Evolutionary conservation across 2,113 vertebrate genomes (phyloP).

Genomic region (Thamnaconus septentrionalis): DNA sequence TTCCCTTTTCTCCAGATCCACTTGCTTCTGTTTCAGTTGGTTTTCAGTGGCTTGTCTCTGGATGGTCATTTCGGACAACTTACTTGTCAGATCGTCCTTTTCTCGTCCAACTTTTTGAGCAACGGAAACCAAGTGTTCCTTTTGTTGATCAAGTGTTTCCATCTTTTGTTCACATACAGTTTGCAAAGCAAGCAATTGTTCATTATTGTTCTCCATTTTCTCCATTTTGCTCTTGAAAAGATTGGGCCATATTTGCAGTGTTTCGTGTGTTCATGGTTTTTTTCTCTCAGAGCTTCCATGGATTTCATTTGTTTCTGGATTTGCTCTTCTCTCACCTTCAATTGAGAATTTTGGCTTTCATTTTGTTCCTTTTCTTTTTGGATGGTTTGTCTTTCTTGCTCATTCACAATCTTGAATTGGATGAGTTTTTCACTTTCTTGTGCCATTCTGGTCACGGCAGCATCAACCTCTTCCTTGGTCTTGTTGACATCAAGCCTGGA

Average conservation of each 20-base stretch:
- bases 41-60: background rate
- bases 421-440: slow-evolving; percentile 9
- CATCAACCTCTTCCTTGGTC: slow-evolving; percentile 14
- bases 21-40: background rate
- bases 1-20: background rate
- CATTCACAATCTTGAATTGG: background rate
- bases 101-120: background rate
- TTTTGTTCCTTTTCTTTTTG: background rate
- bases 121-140: background rate
- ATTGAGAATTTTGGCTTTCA: background rate
- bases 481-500: slow-evolving; percentile 7
- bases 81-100: background rate
- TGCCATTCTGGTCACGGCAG: background rate
- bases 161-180: background rate
- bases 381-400: background rate
- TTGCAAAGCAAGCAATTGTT: fast-evolving
- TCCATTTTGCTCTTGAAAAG: slow-evolving; percentile 1
- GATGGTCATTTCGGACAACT: background rate
- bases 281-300: background rate
- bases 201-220: fast-evolving
- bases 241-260: background rate
- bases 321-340: slow-evolving; percentile 1
- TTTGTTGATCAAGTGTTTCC: background rate
- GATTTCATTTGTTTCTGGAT: background rate
- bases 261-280: background rate